Evolutionary conservation across 1,140 invertebrate genomes (phyloP).

Genomic region (Trachymyrmex cornetzi): DNA sequence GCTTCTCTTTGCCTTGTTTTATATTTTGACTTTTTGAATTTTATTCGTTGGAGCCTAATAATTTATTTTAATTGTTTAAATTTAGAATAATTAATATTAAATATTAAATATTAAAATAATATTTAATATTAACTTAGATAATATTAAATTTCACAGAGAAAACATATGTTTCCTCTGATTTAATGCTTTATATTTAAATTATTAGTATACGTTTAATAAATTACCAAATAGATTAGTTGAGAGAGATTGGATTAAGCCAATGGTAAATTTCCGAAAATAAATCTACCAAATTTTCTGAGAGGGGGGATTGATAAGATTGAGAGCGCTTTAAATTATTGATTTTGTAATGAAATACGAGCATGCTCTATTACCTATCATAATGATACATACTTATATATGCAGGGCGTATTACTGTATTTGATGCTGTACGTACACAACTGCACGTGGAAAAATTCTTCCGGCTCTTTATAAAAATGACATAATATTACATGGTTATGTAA

Average conservation of each 20-base stretch:
- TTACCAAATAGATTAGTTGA: neutral
- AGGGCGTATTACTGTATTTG: neutral
- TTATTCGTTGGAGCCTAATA: too few species aligned
- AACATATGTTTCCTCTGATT: too few species aligned
- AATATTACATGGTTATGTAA: neutral
- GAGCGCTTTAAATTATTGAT: neutral
- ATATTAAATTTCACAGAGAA: too few species aligned
- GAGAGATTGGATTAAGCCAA: neutral
- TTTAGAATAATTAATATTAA: too few species aligned
- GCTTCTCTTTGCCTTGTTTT: too few species aligned
- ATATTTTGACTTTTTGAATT: too few species aligned
- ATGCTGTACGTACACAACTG: slow-evolving; percentile 13
- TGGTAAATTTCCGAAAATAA: neutral
- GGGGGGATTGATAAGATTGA: neutral
- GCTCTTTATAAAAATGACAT: neutral
- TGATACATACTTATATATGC: neutral
- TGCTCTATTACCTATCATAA: neutral
- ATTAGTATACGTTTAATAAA: neutral
- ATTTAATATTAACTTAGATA: too few species aligned
- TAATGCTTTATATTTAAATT: slow-evolving; percentile 11
- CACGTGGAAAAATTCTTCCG: neutral
- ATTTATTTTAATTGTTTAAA: too few species aligned
- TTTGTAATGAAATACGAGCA: neutral
- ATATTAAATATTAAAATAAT: too few species aligned
- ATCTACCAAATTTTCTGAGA: neutral